Conservation (phyloP, 1,140 invertebrate genomes). For the Pygmarrhopalites habei region DNA sequence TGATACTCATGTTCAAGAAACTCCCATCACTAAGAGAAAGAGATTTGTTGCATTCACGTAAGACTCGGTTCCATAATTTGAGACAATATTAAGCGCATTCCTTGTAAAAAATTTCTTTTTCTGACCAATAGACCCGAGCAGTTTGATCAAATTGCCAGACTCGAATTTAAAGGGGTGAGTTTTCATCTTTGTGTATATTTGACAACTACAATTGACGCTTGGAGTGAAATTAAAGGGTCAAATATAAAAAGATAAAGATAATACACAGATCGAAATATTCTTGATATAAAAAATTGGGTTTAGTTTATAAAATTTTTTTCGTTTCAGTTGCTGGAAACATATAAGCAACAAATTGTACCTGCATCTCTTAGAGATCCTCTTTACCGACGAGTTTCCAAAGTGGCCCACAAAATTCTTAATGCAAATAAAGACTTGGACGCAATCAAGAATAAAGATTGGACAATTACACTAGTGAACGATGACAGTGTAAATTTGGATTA, state of each 20-base stretch:
- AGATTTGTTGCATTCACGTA: slow-evolving; percentile 47
- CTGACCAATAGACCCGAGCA: slow-evolving; percentile 41
- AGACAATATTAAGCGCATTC: not conserved
- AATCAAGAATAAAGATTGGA: slow-evolving; percentile 44
- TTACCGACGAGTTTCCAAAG: slow-evolving; percentile 39
- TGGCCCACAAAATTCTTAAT: slow-evolving; percentile 42
- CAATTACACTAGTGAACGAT: slow-evolving; percentile 45
- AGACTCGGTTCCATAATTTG: not conserved
- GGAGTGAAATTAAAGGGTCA: not conserved
- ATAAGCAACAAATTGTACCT: slow-evolving; percentile 42
- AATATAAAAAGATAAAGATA: not conserved
- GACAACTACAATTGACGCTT: too few relatives aligned
- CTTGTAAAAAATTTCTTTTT: too few relatives aligned
- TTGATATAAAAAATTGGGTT: not conserved
- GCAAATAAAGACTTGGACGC: slow-evolving; percentile 44
- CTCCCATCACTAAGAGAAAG: slow-evolving; percentile 47
- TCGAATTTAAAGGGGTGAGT: not conserved
- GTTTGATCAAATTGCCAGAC: slow-evolving; percentile 42
- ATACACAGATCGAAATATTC: not conserved
- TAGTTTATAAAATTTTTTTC: slow-evolving; percentile 2
- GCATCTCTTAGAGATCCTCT: slow-evolving; percentile 16
- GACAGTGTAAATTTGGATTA: too few relatives aligned
- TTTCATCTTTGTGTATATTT: not conserved
- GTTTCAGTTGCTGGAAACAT: slow-evolving; percentile 41
- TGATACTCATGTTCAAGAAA: slow-evolving; percentile 45